Evolutionary conservation across 2,888 invertebrate species (phyloP), one percentile per base, ranked within the genome.

Genomic region (Sminthurinus aureus): DNA sequence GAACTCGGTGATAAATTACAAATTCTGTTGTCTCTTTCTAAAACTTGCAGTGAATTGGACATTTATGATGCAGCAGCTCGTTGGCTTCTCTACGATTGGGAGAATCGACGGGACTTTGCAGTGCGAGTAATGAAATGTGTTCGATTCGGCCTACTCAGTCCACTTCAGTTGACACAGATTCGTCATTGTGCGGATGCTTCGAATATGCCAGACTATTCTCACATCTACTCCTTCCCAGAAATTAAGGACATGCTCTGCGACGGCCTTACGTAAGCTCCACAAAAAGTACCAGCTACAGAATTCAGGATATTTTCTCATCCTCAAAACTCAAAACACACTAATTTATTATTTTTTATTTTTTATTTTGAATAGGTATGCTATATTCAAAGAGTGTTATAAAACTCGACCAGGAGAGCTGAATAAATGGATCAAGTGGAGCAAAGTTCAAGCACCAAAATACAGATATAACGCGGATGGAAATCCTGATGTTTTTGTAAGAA

Each of bases 191-290:
- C 93, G 0, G 94, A 94, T 89, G 94, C 94, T 2, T 79, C 81
- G 0, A 83, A 75, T 67, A 77, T 84, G 89, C 92, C 93, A 0
- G 94, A 95, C 89, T 93, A 96, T 87, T 91, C 94, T 87, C 93
- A 94, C 85, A 91, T 95, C 13, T 93, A 94, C 83, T 92, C 93
- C 82, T 92, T 93, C 87, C 91, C 93, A 0, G 93, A 93, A 86
- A 93, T 96, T 22, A 94, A 94, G 88, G 93, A 94, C 89, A 94
- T 95, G 93, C 93, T 96, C 22, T 94, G 95, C 89, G 94, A 95
- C 89, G 95, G 95, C 38, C 91, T 96, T 50, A 94, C 95, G 95
- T 95, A 90, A 92, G 93, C 24, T 52, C 13, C 13, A 52, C 52
- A 52, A 71, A 71, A 22, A 71, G 24, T 8, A 71, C 22, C 22